A percentile compares a stretch with the other conserved stretches of the same genome.
phyloP scores from a whole-genome alignment of 2,797 vertebrate genomes.

The Oryzias dopingdopingensis region DNA sequence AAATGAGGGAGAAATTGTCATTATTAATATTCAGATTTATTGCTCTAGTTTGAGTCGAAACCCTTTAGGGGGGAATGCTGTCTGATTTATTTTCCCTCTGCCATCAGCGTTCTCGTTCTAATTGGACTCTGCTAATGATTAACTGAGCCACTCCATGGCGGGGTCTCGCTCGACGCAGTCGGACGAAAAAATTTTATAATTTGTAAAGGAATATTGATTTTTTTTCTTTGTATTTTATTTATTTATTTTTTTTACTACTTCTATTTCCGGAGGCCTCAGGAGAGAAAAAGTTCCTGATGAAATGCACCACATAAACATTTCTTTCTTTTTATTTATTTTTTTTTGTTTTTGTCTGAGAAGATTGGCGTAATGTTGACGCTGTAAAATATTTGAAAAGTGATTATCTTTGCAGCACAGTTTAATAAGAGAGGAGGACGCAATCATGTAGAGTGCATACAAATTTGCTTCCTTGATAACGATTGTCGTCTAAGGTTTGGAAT shows the following conservation, averaged over 20 bases:
- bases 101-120: constrained; percentile 58
- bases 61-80: constrained; percentile 45
- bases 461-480: constrained; percentile 23
- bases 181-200: constrained; percentile 52
- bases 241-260: constrained; percentile 6
- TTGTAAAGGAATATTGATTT: constrained; percentile 52
- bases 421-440: constrained; percentile 4
- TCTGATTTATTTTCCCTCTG: constrained; percentile 65
- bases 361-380: constrained; percentile 17
- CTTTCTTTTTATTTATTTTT: too few species aligned
- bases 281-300: constrained; percentile 16
- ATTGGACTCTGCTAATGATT: constrained; percentile 75
- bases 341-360: constrained; percentile 1
- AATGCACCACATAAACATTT: constrained; percentile 3
- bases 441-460: constrained; percentile 21
- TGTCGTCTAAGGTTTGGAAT: constrained; percentile 33
- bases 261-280: constrained; percentile 12
- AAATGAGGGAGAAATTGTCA: constrained; percentile 57
- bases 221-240: not conserved
- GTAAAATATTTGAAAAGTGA: constrained; percentile 13
- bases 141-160: constrained; percentile 51
- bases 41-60: constrained; percentile 57
- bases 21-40: constrained; percentile 75
- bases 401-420: constrained; percentile 8
- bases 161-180: constrained; percentile 43